Percentiles rank a stretch among this genome's conserved stretches.
phyloP scores from a whole-genome alignment of 1,140 invertebrate genomes.

The Polypedilum vanderplanki region DNA sequence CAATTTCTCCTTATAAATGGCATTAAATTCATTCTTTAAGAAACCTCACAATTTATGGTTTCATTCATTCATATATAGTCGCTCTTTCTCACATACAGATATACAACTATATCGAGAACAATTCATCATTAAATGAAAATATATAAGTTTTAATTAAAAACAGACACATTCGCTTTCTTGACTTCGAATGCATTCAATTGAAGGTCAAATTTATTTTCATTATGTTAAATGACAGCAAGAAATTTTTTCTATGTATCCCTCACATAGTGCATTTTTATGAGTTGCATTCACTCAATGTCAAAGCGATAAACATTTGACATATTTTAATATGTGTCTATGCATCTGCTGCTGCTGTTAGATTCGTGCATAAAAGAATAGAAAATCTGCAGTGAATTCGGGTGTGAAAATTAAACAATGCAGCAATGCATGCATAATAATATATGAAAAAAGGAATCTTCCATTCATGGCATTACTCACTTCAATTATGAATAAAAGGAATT shows the following conservation, averaged over 20 bases:
- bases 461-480: not conserved
- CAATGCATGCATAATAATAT: not conserved
- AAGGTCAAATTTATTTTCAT: not conserved
- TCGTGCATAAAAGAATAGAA: constrained; percentile 4
- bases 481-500: not conserved
- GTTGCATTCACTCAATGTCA: not conserved
- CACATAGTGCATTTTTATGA: not conserved
- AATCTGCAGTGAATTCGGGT: not conserved
- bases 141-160: constrained; percentile 25
- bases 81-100: not conserved
- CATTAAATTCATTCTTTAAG: not conserved
- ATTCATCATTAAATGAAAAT: constrained; percentile 1
- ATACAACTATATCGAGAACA: not conserved
- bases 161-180: not conserved
- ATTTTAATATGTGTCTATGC: not conserved
- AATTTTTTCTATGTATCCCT: too few species aligned
- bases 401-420: not conserved
- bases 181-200: not conserved
- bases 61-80: not conserved
- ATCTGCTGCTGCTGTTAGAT: not conserved
- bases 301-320: not conserved
- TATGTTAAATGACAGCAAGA: too few species aligned
- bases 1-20: constrained; percentile 25
- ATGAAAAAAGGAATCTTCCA: not conserved
- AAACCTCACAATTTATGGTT: constrained; percentile 1